phyloP scores from a whole-genome alignment of 2,888 invertebrate genomes.

The Andrena praecox region DNA sequence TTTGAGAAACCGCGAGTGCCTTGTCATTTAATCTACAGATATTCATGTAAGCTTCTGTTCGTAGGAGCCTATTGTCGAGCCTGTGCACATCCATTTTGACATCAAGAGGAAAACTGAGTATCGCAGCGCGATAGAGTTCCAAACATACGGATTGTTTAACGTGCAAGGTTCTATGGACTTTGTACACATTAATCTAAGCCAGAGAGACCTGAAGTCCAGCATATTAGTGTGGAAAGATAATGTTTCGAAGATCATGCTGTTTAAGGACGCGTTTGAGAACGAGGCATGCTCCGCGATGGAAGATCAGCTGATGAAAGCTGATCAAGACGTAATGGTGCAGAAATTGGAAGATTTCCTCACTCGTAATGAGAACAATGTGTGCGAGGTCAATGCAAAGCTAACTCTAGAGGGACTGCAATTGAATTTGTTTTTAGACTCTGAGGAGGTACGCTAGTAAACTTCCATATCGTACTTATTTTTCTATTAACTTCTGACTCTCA shows the following conservation, averaged over 20 bases:
- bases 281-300: slow-evolving; percentile 33
- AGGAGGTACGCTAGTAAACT: slow-evolving; percentile 86
- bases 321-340: slow-evolving; percentile 87
- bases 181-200: slow-evolving; percentile 90
- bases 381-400: slow-evolving; percentile 85
- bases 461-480: not conserved
- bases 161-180: slow-evolving; percentile 89
- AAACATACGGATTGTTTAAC: slow-evolving; percentile 85
- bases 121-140: slow-evolving; percentile 77
- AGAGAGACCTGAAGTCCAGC: slow-evolving; percentile 90
- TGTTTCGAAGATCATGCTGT: slow-evolving; percentile 84
- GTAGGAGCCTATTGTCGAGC: slow-evolving; percentile 91
- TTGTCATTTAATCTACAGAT: not conserved
- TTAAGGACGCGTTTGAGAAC: slow-evolving; percentile 74
- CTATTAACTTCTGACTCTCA: not conserved
- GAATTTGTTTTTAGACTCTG: slow-evolving; percentile 90
- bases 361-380: slow-evolving; percentile 86
- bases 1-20: not conserved
- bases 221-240: slow-evolving; percentile 91
- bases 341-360: slow-evolving; percentile 91
- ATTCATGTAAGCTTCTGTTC: not conserved
- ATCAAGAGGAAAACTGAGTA: slow-evolving; percentile 88
- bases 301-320: not conserved
- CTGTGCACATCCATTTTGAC: slow-evolving; percentile 90
- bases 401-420: slow-evolving; percentile 90